Conservation (phyloP, 1,140 invertebrate genomes). For the Arion vulgaris region DNA sequence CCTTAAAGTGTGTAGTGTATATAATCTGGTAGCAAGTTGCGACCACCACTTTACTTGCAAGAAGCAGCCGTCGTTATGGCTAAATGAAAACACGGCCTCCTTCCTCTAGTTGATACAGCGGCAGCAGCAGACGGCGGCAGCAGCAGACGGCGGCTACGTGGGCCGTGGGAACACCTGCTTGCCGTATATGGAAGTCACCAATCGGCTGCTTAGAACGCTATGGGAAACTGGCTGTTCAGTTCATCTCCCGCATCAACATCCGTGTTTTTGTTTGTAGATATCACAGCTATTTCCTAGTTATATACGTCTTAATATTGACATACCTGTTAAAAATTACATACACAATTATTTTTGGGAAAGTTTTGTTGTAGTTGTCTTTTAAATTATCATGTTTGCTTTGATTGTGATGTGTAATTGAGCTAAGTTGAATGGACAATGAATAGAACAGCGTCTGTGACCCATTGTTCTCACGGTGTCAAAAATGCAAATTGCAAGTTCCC, state of each 20-base stretch:
- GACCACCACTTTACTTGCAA: conserved; percentile 19
- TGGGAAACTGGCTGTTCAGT: conserved; percentile 52
- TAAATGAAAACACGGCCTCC: conserved; percentile 32
- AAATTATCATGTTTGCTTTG: background rate
- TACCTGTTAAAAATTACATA: background rate
- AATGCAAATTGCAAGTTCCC: conserved; percentile 68
- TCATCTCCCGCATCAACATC: conserved; percentile 35
- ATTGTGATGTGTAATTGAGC: background rate
- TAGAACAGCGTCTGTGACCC: conserved; percentile 55
- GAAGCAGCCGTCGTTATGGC: conserved; percentile 4
- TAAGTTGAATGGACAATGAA: conserved; percentile 20
- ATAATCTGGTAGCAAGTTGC: background rate
- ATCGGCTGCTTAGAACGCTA: conserved; percentile 55
- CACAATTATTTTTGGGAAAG: background rate
- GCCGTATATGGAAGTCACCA: conserved; percentile 65
- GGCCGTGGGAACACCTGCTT: conserved; percentile 68
- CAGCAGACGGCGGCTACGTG: conserved; percentile 18
- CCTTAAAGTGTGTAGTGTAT: too few species aligned
- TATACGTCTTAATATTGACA: background rate
- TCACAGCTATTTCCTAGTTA: background rate
- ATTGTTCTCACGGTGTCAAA: conserved; percentile 70
- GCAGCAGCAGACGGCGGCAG: too few species aligned
- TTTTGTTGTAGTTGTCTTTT: background rate
- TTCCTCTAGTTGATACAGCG: conserved; percentile 21
- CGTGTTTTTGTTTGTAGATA: background rate